A percentile compares a stretch with the other conserved stretches of the same genome.
Evolutionary conservation across 2,888 invertebrate genomes (phyloP).

Genomic region (Drosophila fulvimacula): DNA sequence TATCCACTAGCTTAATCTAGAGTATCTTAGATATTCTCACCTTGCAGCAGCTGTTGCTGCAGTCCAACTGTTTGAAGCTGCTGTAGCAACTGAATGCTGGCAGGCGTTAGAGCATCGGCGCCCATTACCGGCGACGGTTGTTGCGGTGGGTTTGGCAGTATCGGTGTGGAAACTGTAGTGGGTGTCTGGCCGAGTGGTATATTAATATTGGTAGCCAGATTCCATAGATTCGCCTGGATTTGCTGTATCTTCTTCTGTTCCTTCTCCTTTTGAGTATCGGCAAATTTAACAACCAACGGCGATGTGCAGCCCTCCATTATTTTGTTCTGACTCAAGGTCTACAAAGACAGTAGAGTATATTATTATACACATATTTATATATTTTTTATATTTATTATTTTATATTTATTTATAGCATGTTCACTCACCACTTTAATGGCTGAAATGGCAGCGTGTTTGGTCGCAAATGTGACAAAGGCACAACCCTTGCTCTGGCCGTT

Average conservation of each 20-base stretch:
- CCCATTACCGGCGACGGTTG: constrained; percentile 85
- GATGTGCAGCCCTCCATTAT: constrained; percentile 99
- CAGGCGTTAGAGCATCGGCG: constrained; percentile 86
- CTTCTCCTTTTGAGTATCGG: constrained; percentile 99
- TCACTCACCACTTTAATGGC: constrained; percentile 93
- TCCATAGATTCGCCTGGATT: constrained; percentile 97
- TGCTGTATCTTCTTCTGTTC: constrained; percentile 98
- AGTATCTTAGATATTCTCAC: constrained; percentile 57
- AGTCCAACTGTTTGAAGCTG: constrained; percentile 89
- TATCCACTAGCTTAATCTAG: background rate
- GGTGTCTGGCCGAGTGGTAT: constrained; percentile 86
- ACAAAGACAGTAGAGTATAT: background rate
- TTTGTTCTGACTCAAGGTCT: constrained; percentile 97
- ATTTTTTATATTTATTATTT: accelerated
- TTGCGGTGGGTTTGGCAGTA: constrained; percentile 84
- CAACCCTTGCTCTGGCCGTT: constrained; percentile 99
- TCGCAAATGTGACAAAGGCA: constrained; percentile 99
- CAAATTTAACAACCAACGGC: constrained; percentile 99
- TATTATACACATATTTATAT: background rate
- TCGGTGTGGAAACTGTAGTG: constrained; percentile 86
- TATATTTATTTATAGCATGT: accelerated
- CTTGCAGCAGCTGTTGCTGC: constrained; percentile 88
- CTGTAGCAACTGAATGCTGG: constrained; percentile 88
- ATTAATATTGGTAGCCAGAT: constrained; percentile 88
- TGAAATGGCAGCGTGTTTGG: constrained; percentile 98